Evolutionary conservation across 1,140 invertebrate genomes (phyloP), one percentile per base, ranked within the genome.

Genomic region (Neuroterus valhalla): DNA sequence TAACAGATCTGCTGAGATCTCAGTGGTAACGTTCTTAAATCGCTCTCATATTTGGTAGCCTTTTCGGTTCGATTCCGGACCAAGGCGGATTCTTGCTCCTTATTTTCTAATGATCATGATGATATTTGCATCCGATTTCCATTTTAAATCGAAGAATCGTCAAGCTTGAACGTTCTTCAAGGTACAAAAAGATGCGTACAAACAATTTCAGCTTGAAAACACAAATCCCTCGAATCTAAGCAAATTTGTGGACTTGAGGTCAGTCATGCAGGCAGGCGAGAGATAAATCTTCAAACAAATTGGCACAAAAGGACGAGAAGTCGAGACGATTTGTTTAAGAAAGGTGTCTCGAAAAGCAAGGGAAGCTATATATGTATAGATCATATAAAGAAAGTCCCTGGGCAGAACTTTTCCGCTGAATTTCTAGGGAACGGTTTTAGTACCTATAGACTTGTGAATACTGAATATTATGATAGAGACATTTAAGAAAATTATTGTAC

Each of bases 221-320:
- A 8, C 12, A 10, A 62, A n/a, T 12, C 11, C 23, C 52, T 26
- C 15, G 19, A 26, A 62, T 15, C 23, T 14, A 62, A 31, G 10
- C 21, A 62, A 21, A 62, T 14, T 62, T 62, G 17, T 3, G 26
- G 23, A 23, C 8, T 14, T 12, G 26, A 12, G 23, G 21, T 62
- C 23, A 62, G 52, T 14, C 10, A 23, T 62, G 15, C 12, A 62
- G 11, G 0, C 21, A 26, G 14, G 23, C 19, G 23, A 21, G 14
- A 26, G 1, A 62, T 62, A 62, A 62, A 62, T 62, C 23, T 62
- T 62, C 26, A 62, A 62, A 62, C 23, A 62, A 62, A 62, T 62
- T 15, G 52, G 23, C 21, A 15, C 21, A 15, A 12, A 62, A 62
- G 23, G 12, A 26, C 11, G 12, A 62, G 17, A 48, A 8, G 46